phyloP scores from a whole-genome alignment of 2,797 vertebrate genomes.

The Pterois miles region DNA sequence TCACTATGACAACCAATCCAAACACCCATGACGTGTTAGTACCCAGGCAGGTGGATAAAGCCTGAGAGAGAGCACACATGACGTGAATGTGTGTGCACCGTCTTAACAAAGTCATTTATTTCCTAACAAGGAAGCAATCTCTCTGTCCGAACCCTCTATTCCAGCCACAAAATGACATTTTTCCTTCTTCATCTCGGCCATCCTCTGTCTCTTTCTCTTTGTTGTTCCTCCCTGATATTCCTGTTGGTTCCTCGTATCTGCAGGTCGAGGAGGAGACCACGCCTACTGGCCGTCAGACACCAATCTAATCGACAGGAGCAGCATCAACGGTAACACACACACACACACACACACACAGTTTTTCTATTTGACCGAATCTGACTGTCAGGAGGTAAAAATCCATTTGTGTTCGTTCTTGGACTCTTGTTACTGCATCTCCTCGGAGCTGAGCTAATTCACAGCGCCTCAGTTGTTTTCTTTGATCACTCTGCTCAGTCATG shows the following conservation, averaged over 20 bases:
- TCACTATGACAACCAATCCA: neutral
- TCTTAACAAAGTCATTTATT: constrained; percentile 26
- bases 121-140: constrained; percentile 24
- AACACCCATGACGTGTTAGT: neutral
- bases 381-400: constrained; percentile 15
- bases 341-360: neutral
- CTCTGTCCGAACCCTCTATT: neutral
- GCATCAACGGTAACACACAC: constrained; percentile 88
- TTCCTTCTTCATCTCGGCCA: neutral
- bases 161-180: constrained; percentile 6
- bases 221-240: neutral
- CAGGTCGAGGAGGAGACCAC: constrained; percentile 94
- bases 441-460: neutral
- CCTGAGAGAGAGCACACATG: neutral
- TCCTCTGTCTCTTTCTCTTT: neutral
- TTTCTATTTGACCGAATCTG: neutral
- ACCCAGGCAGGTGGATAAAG: constrained; percentile 4
- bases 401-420: constrained; percentile 16
- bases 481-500: constrained; percentile 37
- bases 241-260: constrained; percentile 1
- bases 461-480: constrained; percentile 13
- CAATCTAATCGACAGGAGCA: constrained; percentile 93
- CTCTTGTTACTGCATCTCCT: neutral
- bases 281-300: constrained; percentile 92
- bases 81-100: neutral